Evolutionary conservation across 64 coral and sea anemone genomes (phyloP).

Genomic region (Catalaphyllia jardinei): DNA sequence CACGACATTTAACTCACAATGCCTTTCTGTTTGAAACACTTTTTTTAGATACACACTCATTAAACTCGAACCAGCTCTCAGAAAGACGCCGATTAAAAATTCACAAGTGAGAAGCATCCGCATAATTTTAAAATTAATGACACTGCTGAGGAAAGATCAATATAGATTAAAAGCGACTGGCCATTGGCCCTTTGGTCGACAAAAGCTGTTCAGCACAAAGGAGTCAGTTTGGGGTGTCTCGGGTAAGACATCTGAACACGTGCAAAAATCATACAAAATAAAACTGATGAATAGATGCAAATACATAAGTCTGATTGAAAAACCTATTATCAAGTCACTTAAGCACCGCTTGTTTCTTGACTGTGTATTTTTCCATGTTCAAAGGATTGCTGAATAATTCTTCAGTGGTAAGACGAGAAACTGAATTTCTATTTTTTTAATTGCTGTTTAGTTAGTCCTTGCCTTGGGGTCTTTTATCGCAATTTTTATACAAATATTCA

Average conservation of each 20-base stretch:
- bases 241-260: neutral
- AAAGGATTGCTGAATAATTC: neutral
- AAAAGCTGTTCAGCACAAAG: neutral
- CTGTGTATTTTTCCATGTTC: neutral
- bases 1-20: no score
- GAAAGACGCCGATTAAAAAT: constrained; percentile 13
- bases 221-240: neutral
- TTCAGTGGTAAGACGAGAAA: neutral
- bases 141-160: neutral
- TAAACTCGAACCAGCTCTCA: neutral
- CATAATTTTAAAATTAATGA: neutral
- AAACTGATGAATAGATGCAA: neutral
- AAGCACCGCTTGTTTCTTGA: neutral
- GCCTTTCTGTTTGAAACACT: neutral
- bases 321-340: neutral
- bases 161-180: neutral
- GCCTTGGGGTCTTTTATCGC: no score
- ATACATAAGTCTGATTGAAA: neutral
- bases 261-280: neutral
- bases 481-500: no score
- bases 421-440: no score
- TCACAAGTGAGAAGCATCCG: neutral
- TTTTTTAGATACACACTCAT: neutral
- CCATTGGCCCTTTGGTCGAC: neutral
- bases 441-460: no score